Percentiles rank a stretch among this genome's conserved stretches.
phyloP scores from a whole-genome alignment of 1,140 invertebrate species.

The Tetramorium simillimum region DNA sequence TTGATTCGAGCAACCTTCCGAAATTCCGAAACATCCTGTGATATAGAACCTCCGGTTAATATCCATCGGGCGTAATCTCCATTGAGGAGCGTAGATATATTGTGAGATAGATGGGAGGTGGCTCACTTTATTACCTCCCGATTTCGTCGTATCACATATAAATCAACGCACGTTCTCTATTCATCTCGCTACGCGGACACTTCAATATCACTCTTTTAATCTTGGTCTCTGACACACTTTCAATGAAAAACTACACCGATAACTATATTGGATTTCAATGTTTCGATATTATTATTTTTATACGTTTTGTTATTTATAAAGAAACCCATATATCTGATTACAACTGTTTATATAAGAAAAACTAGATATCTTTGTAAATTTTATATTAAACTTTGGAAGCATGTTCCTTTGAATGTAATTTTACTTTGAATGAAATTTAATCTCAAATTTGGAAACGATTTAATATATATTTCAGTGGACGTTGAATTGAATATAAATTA shows the following conservation, averaged over 20 bases:
- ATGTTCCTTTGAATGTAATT: background rate
- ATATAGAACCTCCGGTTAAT: slow-evolving; percentile 47
- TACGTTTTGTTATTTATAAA: background rate
- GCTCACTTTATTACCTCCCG: slow-evolving; percentile 25
- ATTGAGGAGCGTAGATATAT: slow-evolving; percentile 22
- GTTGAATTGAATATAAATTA: background rate
- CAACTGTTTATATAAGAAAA: slow-evolving; percentile 4
- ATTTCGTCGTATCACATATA: slow-evolving; percentile 11
- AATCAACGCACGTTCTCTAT: slow-evolving; percentile 30
- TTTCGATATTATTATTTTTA: background rate
- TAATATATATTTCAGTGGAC: background rate
- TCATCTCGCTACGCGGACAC: background rate
- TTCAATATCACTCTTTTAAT: slow-evolving; percentile 2
- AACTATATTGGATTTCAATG: too few species aligned
- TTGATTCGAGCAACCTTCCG: slow-evolving; percentile 46
- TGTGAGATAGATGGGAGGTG: background rate
- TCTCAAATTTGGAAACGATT: background rate
- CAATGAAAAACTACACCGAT: background rate
- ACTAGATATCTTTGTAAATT: background rate
- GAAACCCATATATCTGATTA: background rate
- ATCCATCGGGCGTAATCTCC: background rate
- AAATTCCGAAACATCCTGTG: slow-evolving; percentile 50
- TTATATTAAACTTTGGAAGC: background rate
- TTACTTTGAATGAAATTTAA: too few species aligned
- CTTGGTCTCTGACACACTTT: background rate